Percentiles rank a stretch among this genome's conserved stretches.
Evolutionary conservation across 2,113 vertebrate species (phyloP).

Genomic region (Psettodes erumei): DNA sequence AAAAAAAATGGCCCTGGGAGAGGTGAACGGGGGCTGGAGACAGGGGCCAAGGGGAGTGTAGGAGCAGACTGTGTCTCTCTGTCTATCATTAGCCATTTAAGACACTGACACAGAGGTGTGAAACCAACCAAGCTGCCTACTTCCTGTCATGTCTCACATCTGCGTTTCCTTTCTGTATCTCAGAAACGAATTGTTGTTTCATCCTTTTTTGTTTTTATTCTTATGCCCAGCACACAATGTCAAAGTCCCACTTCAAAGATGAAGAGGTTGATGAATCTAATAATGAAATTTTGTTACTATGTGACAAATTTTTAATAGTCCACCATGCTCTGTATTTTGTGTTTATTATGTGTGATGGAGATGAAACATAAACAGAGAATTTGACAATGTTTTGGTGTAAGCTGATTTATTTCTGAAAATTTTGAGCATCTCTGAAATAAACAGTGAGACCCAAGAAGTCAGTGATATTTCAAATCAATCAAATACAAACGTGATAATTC

Average conservation of each 20-base stretch:
- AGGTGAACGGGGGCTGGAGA: too few relatives aligned
- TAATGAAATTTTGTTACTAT: conserved; percentile 44
- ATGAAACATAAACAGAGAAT: conserved; percentile 36
- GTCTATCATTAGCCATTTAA: not conserved
- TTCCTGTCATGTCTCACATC: not conserved
- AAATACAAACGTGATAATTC: too few relatives aligned
- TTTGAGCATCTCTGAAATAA: too few relatives aligned
- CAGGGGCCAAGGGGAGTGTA: too few relatives aligned
- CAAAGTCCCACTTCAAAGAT: conserved; percentile 3
- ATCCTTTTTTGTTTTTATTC: too few relatives aligned
- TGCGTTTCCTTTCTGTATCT: conserved; percentile 9
- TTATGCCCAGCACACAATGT: conserved; percentile 13
- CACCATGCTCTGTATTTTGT: conserved; percentile 19
- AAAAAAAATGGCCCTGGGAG: too few relatives aligned
- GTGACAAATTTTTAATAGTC: conserved; percentile 35
- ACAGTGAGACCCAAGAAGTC: too few relatives aligned
- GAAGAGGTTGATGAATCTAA: conserved; percentile 8
- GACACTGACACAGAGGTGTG: conserved; percentile 21
- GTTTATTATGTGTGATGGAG: not conserved
- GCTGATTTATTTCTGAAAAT: too few relatives aligned
- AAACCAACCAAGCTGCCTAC: conserved; percentile 20
- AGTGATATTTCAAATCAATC: too few relatives aligned
- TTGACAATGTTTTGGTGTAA: not conserved
- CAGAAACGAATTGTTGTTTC: conserved; percentile 13
- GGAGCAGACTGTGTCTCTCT: too few relatives aligned